A percentile compares a stretch with the other conserved stretches of the same genome.
Conservation (phyloP, 2,113 vertebrate species). For the Syngnathus floridae region DNA sequence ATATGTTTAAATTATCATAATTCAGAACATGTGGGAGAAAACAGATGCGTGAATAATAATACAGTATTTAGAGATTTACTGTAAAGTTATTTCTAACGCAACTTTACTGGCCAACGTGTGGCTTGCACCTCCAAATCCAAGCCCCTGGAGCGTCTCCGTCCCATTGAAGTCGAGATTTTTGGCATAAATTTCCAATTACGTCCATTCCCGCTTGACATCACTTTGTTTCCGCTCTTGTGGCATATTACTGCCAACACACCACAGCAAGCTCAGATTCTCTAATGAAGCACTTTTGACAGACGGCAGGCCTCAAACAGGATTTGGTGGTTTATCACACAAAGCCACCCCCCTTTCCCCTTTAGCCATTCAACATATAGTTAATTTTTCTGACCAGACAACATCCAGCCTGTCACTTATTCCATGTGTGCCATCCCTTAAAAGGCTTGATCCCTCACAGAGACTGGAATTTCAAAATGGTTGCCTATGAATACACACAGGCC, state of each 20-base stretch:
- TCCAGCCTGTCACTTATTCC: conserved; percentile 72
- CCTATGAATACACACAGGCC: conserved; percentile 64
- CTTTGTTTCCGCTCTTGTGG: conserved; percentile 59
- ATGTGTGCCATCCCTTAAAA: conserved; percentile 67
- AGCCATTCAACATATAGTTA: conserved; percentile 58
- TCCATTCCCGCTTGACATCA: conserved; percentile 65
- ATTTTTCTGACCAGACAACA: conserved; percentile 67
- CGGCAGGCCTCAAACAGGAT: neutral
- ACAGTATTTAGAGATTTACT: neutral
- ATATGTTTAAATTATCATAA: no score
- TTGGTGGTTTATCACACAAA: conserved; percentile 57
- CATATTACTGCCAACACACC: conserved; percentile 51
- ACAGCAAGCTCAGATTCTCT: conserved; percentile 39
- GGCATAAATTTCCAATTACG: conserved; percentile 51
- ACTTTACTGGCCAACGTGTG: conserved; percentile 19
- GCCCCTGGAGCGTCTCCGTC: conserved; percentile 13
- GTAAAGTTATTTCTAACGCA: neutral
- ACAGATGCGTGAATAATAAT: no score
- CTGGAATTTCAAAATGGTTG: conserved; percentile 46
- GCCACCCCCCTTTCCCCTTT: conserved; percentile 64
- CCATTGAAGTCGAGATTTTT: conserved; percentile 29
- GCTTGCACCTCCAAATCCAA: conserved; percentile 10
- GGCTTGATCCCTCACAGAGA: conserved; percentile 58
- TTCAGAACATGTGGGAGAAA: no score
- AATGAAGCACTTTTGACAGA: conserved; percentile 47